phyloP scores from a whole-genome alignment of 2,888 invertebrate species.

The Sturmia bella region DNA sequence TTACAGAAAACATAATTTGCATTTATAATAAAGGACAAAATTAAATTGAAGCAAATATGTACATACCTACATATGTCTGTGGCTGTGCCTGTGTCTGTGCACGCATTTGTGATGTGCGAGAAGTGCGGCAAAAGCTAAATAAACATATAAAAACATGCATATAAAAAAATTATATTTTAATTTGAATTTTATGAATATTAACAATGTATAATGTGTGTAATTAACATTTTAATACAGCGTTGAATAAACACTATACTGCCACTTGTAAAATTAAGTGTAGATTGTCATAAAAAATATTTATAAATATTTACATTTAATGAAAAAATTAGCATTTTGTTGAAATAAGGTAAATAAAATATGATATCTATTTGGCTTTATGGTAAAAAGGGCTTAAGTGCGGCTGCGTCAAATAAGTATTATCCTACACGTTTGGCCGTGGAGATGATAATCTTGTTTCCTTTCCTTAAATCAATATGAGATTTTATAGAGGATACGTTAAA shows the following conservation, averaged over 20 bases:
- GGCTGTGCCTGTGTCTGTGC: too few relatives aligned
- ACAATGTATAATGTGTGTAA: slow-evolving; percentile 53
- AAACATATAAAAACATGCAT: neutral
- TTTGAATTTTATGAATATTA: slow-evolving; percentile 58
- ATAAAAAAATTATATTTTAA: slow-evolving; percentile 9
- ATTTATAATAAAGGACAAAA: slow-evolving; percentile 43
- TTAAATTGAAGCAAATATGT: slow-evolving; percentile 20
- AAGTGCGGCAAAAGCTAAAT: slow-evolving; percentile 6
- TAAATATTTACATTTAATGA: slow-evolving; percentile 14
- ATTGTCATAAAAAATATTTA: slow-evolving; percentile 23
- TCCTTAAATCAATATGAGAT: too few relatives aligned
- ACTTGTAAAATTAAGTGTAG: slow-evolving; percentile 25
- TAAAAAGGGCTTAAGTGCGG: neutral
- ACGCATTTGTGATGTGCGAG: neutral
- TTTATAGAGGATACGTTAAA: too few relatives aligned
- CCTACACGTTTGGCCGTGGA: neutral
- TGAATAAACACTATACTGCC: slow-evolving; percentile 41
- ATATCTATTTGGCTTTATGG: neutral
- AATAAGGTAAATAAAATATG: slow-evolving; percentile 31
- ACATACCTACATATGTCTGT: neutral
- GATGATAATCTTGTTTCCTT: too few relatives aligned
- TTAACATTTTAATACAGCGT: slow-evolving; percentile 54
- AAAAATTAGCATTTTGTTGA: slow-evolving; percentile 48
- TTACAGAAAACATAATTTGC: slow-evolving; percentile 46
- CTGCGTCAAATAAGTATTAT: neutral